phyloP scores from a whole-genome alignment of 2,113 vertebrate species.

The Xenopus tropicalis region DNA sequence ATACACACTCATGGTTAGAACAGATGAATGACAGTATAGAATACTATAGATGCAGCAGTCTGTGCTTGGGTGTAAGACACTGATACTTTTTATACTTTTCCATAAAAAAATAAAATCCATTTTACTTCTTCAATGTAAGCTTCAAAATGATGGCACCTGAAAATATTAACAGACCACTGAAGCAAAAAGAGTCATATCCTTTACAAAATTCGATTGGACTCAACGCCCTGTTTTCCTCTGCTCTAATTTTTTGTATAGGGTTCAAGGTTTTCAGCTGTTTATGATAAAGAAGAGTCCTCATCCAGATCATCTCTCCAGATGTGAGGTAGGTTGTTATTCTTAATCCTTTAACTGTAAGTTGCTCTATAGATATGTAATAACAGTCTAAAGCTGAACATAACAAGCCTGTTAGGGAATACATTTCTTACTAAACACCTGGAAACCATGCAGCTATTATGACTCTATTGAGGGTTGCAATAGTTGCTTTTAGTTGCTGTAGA shows the following conservation, averaged over 20 bases:
- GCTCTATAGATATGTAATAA: neutral
- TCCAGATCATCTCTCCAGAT: neutral
- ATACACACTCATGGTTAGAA: no score
- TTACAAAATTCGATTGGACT: no score
- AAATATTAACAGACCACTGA: no score
- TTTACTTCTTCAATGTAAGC: no score
- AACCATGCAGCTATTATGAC: neutral
- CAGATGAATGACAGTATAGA: no score
- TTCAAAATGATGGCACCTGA: no score
- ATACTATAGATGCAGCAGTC: no score
- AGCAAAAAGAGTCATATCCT: no score
- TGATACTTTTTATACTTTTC: no score
- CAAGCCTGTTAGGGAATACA: neutral
- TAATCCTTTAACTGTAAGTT: neutral
- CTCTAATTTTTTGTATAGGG: conserved; percentile 2
- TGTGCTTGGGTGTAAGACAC: no score
- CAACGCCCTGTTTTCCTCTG: neutral
- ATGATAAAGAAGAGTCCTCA: neutral
- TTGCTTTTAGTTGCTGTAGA: neutral
- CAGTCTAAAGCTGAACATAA: neutral
- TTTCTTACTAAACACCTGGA: neutral
- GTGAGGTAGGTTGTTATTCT: conserved; percentile 6
- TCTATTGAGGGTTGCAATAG: neutral
- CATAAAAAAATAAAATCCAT: no score
- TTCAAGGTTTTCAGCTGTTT: neutral